These are phyloP conservation scores for Mustela lutreola DNA, from an alignment of 2,113 vertebrate genomes.

Conservation along the genomic window DNA sequence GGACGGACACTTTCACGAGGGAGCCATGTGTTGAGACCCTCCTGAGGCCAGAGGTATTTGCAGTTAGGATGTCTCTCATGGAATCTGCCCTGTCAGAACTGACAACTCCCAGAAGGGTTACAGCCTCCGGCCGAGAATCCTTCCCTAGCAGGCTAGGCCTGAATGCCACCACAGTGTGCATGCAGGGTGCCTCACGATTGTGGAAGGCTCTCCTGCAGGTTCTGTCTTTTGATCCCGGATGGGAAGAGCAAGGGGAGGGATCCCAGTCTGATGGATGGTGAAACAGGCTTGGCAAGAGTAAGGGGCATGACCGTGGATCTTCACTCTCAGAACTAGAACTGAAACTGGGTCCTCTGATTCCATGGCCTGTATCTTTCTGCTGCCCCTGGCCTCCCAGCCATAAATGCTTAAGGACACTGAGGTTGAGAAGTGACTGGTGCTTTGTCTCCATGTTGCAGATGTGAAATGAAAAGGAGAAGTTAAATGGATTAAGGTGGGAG, in stretches of 20 bases:
- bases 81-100: background rate
- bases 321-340: background rate
- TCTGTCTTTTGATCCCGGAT: background rate
- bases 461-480: background rate
- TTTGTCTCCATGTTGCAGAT: background rate
- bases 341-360: background rate
- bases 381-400: background rate
- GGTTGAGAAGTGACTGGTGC: background rate
- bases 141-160: background rate
- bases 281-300: background rate
- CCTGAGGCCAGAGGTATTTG: background rate
- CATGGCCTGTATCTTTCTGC: background rate
- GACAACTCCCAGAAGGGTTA: background rate
- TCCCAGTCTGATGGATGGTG: background rate
- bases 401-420: background rate
- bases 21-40: background rate
- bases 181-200: background rate
- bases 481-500: background rate
- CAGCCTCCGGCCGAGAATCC: background rate
- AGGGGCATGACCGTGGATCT: background rate
- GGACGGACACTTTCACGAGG: background rate
- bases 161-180: accelerated
- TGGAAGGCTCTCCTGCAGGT: background rate
- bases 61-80: background rate
- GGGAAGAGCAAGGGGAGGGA: background rate